Percentiles rank a stretch among this genome's conserved stretches.
phyloP scores from a whole-genome alignment of 1,140 invertebrate genomes.

The Dolichoris vasculosae region DNA sequence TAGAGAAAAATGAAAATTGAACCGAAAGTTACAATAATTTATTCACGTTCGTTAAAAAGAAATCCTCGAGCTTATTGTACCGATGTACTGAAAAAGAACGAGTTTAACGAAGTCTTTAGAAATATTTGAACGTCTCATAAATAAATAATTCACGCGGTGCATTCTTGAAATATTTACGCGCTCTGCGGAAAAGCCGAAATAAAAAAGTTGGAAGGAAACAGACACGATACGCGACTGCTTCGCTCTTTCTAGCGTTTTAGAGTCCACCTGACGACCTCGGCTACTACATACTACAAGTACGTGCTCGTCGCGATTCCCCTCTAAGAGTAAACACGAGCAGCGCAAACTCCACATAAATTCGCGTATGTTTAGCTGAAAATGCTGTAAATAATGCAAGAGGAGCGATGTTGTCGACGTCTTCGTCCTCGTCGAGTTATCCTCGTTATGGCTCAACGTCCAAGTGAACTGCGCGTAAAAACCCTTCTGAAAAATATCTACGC shows the following conservation, averaged over 20 bases:
- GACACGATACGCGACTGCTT: not conserved
- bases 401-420: not conserved
- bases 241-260: not conserved
- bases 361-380: conserved; percentile 30
- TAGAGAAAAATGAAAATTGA: not conserved
- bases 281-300: not conserved
- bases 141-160: conserved; percentile 1
- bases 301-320: not conserved
- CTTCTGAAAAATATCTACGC: not conserved
- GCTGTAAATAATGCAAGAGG: conserved; percentile 37
- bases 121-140: not conserved
- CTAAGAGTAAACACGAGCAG: not conserved
- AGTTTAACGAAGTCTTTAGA: not conserved
- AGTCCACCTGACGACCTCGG: conserved; percentile 22
- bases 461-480: not conserved
- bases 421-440: conserved; percentile 1
- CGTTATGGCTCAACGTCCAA: not conserved
- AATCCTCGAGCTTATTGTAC: conserved; percentile 3
- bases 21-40: not conserved
- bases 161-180: conserved; percentile 1
- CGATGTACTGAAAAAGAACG: not conserved
- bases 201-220: not conserved
- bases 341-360: conserved; percentile 3
- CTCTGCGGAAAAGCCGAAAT: too few species aligned
- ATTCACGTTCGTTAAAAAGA: not conserved